Evolutionary conservation across 2,888 invertebrate species (phyloP).

Genomic region (Caenorhabditis sp.): DNA sequence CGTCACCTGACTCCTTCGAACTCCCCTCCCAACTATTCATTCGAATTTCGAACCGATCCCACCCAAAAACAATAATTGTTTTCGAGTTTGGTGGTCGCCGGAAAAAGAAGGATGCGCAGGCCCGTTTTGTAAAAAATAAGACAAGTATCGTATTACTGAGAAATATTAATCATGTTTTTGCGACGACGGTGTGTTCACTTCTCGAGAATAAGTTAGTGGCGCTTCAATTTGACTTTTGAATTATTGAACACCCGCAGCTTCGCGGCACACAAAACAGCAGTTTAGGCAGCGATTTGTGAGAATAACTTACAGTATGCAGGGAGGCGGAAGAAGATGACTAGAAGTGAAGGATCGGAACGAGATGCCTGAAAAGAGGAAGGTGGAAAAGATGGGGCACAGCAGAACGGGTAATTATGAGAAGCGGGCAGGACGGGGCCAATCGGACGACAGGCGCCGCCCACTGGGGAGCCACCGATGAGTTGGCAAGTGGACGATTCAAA

Average conservation of each 20-base stretch:
- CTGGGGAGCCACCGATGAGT: neutral
- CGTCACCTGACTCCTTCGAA: constrained; percentile 25
- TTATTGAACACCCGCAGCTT: constrained; percentile 9
- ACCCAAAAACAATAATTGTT: constrained; percentile 44
- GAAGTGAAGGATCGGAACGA: neutral
- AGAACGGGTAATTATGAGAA: neutral
- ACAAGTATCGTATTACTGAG: constrained; percentile 59
- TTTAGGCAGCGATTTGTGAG: constrained; percentile 1
- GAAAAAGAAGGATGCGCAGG: constrained; percentile 5
- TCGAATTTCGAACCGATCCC: neutral
- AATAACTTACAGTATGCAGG: constrained; percentile 24
- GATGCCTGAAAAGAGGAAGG: constrained; percentile 1
- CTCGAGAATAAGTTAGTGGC: constrained; percentile 54
- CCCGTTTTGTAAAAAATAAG: constrained; percentile 16
- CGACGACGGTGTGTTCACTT: constrained; percentile 29
- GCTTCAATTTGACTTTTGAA: constrained; percentile 39
- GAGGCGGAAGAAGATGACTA: constrained; percentile 5
- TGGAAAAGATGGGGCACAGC: neutral
- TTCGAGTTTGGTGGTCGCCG: constrained; percentile 9
- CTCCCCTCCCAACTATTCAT: neutral
- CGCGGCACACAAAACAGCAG: neutral
- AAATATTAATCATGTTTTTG: constrained; percentile 59
- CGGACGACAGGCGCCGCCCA: constrained; percentile 29
- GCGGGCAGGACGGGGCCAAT: constrained; percentile 1
- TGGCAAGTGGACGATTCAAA: constrained; percentile 10